Evolutionary conservation across 1,140 invertebrate species (phyloP).

Genomic region (Antheraea pernyi): DNA sequence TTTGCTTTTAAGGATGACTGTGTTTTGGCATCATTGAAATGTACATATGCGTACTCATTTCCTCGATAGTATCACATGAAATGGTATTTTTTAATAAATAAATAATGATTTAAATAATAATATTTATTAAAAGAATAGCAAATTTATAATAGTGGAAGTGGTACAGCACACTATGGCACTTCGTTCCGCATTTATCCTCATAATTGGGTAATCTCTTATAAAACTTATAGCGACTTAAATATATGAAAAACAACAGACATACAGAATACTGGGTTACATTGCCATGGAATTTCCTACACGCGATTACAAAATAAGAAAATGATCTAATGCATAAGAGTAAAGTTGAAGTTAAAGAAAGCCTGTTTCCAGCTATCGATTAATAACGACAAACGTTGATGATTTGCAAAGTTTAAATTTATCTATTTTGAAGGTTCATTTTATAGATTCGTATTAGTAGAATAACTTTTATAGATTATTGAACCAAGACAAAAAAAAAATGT

Average conservation of each 20-base stretch:
- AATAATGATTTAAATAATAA: background rate
- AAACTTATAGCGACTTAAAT: slow-evolving; percentile 38
- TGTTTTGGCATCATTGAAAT: too few species aligned
- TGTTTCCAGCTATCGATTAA: too few species aligned
- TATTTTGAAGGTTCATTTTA: too few species aligned
- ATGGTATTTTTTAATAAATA: background rate
- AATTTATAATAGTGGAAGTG: slow-evolving; percentile 53
- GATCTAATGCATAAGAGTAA: background rate
- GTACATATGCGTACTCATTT: too few species aligned
- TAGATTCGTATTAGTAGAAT: too few species aligned
- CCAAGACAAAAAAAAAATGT: too few species aligned
- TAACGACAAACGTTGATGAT: too few species aligned
- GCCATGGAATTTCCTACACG: slow-evolving; percentile 21
- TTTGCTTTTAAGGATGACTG: too few species aligned
- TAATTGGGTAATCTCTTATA: slow-evolving; percentile 18
- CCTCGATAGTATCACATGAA: background rate
- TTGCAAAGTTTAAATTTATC: too few species aligned
- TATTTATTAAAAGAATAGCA: slow-evolving; percentile 31
- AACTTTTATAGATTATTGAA: too few species aligned
- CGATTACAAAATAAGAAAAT: slow-evolving; percentile 8
- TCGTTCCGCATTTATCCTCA: slow-evolving; percentile 44
- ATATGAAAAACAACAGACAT: slow-evolving; percentile 39
- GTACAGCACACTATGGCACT: slow-evolving; percentile 62
- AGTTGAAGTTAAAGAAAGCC: background rate
- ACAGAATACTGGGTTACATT: slow-evolving; percentile 39